Base-by-base conservation (phyloP, 2,888 invertebrate species). In the Ophion obscuratus region DNA sequence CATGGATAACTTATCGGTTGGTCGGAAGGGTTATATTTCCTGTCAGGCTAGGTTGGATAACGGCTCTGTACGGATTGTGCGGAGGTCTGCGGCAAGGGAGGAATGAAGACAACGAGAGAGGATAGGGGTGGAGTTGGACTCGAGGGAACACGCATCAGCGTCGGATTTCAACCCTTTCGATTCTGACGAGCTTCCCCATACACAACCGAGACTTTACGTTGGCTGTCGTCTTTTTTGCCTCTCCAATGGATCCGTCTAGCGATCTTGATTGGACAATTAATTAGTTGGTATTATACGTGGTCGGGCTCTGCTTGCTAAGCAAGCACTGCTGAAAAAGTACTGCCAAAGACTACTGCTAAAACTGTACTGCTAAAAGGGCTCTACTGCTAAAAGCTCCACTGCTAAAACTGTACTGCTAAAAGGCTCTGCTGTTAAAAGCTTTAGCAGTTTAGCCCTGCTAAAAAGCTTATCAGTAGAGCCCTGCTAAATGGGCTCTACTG, bases 131-230 rank as follows among this genome's bases (percentile, higher is more conserved):
- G 68, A 81, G 80, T 81, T 67, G 44, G 67, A 81, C 86, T 78
- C 86, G 81, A 83, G 86, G 86, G 86, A 86, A 68, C 53, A 53
- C 81, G 81, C 67, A 80, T 86, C 80, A 85, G 82, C 66, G 66
- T 85, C 80, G 85, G 70, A 86, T 86, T 83, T 86, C 81, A 86
- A 86, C 86, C 86, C 86, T 84, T 86, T 81, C 74, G 85, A 83
- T 80, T 74, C 77, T 68, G 64, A 53, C 70, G 78, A 81, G 75
- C 71, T 78, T 81, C 78, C 78, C 24, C 24, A 47, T 27, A 53
- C 31, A 53, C 84, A 70, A 61, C 47, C 62, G 75, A 66, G 71
- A 73, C 67, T 77, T 59, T 61, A 4, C 10, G 5, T 53, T 57
- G 11, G 61, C 61, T 64, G 53, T 71, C 24, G 44, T 71, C 24